Evolutionary conservation across 2,113 vertebrate species (phyloP), one percentile per base, ranked within the genome.

Genomic region (Salvelinus alpinus): DNA sequence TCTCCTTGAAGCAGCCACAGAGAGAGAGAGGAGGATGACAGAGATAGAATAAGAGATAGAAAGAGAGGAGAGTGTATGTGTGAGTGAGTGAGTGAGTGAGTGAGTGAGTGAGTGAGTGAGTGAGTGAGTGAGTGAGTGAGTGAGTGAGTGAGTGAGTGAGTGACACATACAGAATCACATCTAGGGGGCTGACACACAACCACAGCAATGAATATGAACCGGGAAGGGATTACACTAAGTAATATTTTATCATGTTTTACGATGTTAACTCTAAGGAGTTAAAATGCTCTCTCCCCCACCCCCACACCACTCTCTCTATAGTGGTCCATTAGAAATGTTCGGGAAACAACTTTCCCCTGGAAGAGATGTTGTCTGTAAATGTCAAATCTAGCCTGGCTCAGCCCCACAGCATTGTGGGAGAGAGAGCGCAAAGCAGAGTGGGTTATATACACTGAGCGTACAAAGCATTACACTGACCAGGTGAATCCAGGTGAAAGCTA

Each of bases 341-440:
- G 90, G 88, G 86, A 90, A 91, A 92, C 78, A 83, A 92, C 88
- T 88, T 94, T 90, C 82, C 89, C 86, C 90, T 90, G 29, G 66
- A 90, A 92, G 91, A 91, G 89, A 94, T 87, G 89, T 93, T 93
- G 91, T 88, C 79, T 73, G 91, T 90, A 91, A 91, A 91, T 88
- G 90, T 89, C 87, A 89, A 84, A 88, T 76, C 81, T 82, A 78
- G 31, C 86, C 84, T 83, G 85, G 72, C 78, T 79, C 82, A 92
- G 89, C 92, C 92, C 92, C 83, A 86, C 76, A 90, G 81, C 85
- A 89, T 87, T 80, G 83, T 85, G 86, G 90, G 81, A 84, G 74
- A 65, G 79, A 90, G 91, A 44, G 38, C 4, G 9, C 64, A 44
- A 9, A 44, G 38, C 9, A 44, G 38, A 44, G 38, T 44, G 38